Evolutionary conservation across 2,797 vertebrate genomes (phyloP).

Genomic region (Anisognathus igniventris): DNA sequence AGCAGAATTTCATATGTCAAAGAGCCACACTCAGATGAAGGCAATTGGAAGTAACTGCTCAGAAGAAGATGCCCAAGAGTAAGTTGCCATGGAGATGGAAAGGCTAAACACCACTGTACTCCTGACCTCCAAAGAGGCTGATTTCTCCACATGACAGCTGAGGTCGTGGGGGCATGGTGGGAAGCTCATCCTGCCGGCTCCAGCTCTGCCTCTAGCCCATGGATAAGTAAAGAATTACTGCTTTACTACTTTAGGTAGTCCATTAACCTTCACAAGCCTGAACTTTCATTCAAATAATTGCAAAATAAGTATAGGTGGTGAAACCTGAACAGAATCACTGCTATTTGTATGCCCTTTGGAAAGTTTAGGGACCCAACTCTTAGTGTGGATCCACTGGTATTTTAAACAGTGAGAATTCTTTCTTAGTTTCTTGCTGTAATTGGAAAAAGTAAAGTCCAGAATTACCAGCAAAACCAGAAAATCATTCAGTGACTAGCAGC

Average conservation of each 20-base stretch:
- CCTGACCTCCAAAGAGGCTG: constrained; percentile 33
- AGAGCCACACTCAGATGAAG: constrained; percentile 50
- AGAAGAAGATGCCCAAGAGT: constrained; percentile 55
- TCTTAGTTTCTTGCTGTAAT: not conserved
- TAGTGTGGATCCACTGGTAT: not conserved
- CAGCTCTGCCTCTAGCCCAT: constrained; percentile 6
- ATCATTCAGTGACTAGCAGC: not conserved
- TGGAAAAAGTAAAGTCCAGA: not conserved
- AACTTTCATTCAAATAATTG: constrained; percentile 63
- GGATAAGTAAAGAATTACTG: constrained; percentile 58
- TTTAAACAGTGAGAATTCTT: not conserved
- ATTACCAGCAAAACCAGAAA: not conserved
- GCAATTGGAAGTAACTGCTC: constrained; percentile 59
- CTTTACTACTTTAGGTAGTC: constrained; percentile 56
- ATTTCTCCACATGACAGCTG: constrained; percentile 59
- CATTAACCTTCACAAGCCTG: constrained; percentile 72
- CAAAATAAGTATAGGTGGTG: constrained; percentile 61
- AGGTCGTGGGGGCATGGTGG: constrained; percentile 12
- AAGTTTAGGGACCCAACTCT: constrained; percentile 26
- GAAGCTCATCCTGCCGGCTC: not conserved
- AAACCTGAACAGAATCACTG: constrained; percentile 46
- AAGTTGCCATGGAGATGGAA: constrained; percentile 72
- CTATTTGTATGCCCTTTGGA: constrained; percentile 40
- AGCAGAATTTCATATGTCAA: constrained; percentile 55
- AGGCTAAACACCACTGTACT: constrained; percentile 48